A percentile compares a stretch with the other conserved stretches of the same genome.
Evolutionary conservation across 2,888 invertebrate species (phyloP).

Genomic region (Pogonocherus hispidulus): DNA sequence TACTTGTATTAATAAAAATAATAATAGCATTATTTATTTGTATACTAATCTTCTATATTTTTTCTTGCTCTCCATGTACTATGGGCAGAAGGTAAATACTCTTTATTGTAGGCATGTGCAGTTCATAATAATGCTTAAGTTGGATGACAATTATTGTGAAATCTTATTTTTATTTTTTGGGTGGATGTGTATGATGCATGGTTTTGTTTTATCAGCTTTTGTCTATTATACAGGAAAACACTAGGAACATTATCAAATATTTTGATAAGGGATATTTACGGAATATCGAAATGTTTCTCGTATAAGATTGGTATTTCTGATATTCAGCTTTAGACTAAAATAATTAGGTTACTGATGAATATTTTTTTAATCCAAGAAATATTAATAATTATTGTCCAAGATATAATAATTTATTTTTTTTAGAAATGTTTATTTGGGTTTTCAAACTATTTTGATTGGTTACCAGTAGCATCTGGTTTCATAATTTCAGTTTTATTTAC

Average conservation of each 20-base stretch:
- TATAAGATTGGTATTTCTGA: neutral
- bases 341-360: too few species aligned
- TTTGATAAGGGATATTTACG: constrained; percentile 22
- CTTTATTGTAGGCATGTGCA: constrained; percentile 52
- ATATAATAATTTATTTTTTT: too few species aligned
- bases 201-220: constrained; percentile 11
- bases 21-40: constrained; percentile 1
- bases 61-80: constrained; percentile 59
- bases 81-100: constrained; percentile 67
- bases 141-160: constrained; percentile 3
- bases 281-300: neutral
- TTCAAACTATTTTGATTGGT: too few species aligned
- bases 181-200: constrained; percentile 18
- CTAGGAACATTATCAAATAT: constrained; percentile 16
- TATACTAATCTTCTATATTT: constrained; percentile 54
- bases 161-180: constrained; percentile 29
- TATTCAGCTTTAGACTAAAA: neutral
- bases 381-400: too few species aligned
- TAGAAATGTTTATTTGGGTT: too few species aligned
- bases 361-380: too few species aligned
- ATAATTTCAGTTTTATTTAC: too few species aligned
- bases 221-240: constrained; percentile 29
- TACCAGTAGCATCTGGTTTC: too few species aligned
- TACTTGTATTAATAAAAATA: neutral
- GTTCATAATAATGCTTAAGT: constrained; percentile 30